Evolutionary conservation across 2,888 invertebrate species (phyloP).

Genomic region (Chrysina gloriosa): DNA sequence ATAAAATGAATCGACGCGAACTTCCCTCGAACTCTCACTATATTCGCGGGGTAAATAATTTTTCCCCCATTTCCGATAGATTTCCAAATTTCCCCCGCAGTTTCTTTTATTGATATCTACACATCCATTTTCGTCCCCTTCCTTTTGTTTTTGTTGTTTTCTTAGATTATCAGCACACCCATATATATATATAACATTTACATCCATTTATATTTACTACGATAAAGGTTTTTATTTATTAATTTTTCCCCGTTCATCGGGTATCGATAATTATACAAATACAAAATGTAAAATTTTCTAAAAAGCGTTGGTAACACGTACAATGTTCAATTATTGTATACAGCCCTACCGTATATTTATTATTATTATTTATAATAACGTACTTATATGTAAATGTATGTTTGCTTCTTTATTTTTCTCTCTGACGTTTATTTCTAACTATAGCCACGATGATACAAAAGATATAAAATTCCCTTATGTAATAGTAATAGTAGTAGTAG

Average conservation of each 20-base stretch:
- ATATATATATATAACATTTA: conserved; percentile 23
- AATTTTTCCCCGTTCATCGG: conserved; percentile 8
- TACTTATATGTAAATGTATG: conserved; percentile 19
- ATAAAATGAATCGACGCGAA: too few relatives aligned
- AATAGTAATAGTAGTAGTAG: too few relatives aligned
- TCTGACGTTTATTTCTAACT: too few relatives aligned
- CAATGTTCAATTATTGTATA: conserved; percentile 36
- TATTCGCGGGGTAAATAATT: too few relatives aligned
- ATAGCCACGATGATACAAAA: conserved; percentile 24
- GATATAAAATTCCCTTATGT: conserved; percentile 30
- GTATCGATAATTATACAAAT: conserved; percentile 32
- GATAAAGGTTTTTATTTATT: conserved; percentile 8
- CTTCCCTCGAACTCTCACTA: too few relatives aligned
- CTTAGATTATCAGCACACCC: too few relatives aligned
- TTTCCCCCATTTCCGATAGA: too few relatives aligned
- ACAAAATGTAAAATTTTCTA: conserved; percentile 53
- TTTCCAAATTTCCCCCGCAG: too few relatives aligned
- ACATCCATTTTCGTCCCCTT: conserved; percentile 2
- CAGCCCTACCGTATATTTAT: conserved; percentile 31
- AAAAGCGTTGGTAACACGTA: conserved; percentile 55
- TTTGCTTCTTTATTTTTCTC: too few relatives aligned
- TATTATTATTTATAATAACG: conserved; percentile 21
- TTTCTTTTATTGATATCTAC: not conserved
- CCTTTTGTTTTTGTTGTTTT: conserved; percentile 13
- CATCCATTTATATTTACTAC: conserved; percentile 9